Conservation (phyloP, 2,113 vertebrate species). For the Malurus cyaneus region DNA sequence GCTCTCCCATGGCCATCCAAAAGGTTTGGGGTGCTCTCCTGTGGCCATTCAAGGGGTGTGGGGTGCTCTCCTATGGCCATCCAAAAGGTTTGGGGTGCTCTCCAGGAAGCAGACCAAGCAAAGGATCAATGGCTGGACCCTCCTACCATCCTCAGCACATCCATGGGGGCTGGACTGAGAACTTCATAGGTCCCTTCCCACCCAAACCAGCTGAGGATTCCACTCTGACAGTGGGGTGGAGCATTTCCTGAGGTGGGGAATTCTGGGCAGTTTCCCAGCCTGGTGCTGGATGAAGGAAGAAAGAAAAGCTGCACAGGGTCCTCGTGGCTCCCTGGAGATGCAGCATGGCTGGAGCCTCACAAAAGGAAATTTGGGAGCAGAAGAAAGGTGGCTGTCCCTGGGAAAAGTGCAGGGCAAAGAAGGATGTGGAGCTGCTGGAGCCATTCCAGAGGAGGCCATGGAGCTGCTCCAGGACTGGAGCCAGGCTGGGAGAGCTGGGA, state of each 20-base stretch:
- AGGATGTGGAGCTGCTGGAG: not conserved
- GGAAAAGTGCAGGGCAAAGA: not conserved
- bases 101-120: not conserved
- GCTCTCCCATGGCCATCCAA: too few relatives aligned
- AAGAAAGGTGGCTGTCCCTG: not conserved
- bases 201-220: not conserved
- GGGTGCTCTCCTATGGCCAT: too few relatives aligned
- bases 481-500: not conserved
- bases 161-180: not conserved
- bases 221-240: not conserved
- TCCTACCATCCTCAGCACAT: not conserved
- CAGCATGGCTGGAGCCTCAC: accelerated
- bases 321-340: accelerated
- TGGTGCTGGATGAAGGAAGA: not conserved
- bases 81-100: not conserved
- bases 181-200: not conserved
- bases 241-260: not conserved
- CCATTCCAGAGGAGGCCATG: accelerated
- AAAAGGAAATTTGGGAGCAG: not conserved
- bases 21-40: too few relatives aligned
- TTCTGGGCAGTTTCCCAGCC: not conserved
- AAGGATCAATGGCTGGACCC: accelerated
- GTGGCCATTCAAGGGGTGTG: not conserved
- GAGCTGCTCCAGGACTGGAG: not conserved
- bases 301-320: not conserved